phyloP scores from a whole-genome alignment of 2,797 vertebrate genomes.

The Gastrophryne carolinensis region DNA sequence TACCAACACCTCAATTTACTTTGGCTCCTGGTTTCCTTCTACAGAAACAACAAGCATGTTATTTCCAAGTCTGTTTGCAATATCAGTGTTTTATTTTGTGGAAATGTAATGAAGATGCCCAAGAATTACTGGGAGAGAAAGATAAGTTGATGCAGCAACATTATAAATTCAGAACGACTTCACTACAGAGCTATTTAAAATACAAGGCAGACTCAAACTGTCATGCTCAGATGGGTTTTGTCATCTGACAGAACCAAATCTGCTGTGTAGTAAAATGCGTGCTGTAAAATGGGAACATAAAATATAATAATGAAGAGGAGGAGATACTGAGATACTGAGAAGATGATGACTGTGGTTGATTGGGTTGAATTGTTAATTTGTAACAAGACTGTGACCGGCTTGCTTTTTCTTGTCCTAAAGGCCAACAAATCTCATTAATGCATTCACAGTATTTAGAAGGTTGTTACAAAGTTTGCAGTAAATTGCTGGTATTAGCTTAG shows the following conservation, averaged over 20 bases:
- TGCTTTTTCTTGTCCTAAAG: neutral
- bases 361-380: neutral
- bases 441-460: neutral
- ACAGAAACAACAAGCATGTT: neutral
- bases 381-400: neutral
- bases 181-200: conserved; percentile 26
- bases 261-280: conserved; percentile 13
- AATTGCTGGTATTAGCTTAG: neutral
- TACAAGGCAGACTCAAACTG: conserved; percentile 27
- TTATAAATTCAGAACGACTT: conserved; percentile 25
- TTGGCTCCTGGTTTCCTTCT: neutral
- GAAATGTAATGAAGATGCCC: conserved; percentile 11
- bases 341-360: conserved; percentile 8
- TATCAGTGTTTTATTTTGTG: conserved; percentile 2
- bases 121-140: conserved; percentile 15
- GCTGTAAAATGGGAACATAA: conserved; percentile 27
- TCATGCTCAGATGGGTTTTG: conserved; percentile 28
- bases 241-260: conserved; percentile 27
- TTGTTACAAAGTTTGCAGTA: neutral
- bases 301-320: conserved; percentile 31
- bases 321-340: conserved; percentile 4
- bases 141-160: neutral
- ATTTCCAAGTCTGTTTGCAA: neutral
- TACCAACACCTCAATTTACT: too few species aligned
- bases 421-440: neutral